phyloP scores from a whole-genome alignment of 2,888 invertebrate species.

The Athetis lepigone region DNA sequence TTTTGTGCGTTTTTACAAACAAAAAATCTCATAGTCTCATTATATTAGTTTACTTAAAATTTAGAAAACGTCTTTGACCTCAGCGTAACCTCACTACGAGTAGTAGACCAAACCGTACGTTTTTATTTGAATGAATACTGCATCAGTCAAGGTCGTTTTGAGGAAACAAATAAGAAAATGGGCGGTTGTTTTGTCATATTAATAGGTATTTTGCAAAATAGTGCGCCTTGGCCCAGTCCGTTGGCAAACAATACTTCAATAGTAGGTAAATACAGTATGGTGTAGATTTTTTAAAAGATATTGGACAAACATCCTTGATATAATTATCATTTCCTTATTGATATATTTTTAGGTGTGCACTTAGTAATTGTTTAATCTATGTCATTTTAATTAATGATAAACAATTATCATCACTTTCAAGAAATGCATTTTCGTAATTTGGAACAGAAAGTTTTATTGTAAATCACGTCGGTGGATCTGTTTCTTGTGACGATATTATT shows the following conservation, averaged over 20 bases:
- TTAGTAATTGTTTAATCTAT: constrained; percentile 1
- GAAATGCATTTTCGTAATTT: neutral
- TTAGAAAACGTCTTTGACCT: neutral
- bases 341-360: constrained; percentile 19
- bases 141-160: constrained; percentile 3
- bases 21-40: no score
- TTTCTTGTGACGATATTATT: neutral
- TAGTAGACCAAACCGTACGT: neutral
- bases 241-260: constrained; percentile 37
- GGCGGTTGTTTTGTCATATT: constrained; percentile 11
- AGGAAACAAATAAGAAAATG: constrained; percentile 25
- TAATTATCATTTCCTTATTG: constrained; percentile 42
- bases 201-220: constrained; percentile 23
- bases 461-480: constrained; percentile 18
- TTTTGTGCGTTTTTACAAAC: no score
- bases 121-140: constrained; percentile 19
- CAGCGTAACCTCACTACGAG: neutral
- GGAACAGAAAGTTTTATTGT: constrained; percentile 1
- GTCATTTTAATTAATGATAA: constrained; percentile 11
- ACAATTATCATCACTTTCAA: constrained; percentile 3
- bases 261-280: constrained; percentile 19
- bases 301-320: constrained; percentile 19
- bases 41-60: no score
- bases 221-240: neutral
- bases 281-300: constrained; percentile 12